Evolutionary conservation across 2,888 invertebrate species (phyloP).

Genomic region (Rhingia rostrata): DNA sequence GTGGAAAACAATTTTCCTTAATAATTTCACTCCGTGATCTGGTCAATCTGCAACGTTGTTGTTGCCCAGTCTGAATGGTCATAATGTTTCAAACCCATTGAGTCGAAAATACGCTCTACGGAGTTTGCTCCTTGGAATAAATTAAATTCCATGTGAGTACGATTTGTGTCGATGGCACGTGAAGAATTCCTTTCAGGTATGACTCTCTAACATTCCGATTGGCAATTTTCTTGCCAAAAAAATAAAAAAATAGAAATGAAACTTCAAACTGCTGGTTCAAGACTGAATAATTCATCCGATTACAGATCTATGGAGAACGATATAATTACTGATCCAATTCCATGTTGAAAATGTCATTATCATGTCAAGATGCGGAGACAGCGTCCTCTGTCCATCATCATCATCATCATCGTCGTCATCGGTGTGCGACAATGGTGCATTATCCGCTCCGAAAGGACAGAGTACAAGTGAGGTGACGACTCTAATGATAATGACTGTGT

Average conservation of each 20-base stretch:
- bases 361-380: conserved; percentile 68
- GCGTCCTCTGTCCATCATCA: conserved; percentile 61
- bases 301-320: conserved; percentile 50
- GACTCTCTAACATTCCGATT: conserved; percentile 57
- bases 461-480: conserved; percentile 58
- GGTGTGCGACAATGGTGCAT: conserved; percentile 55
- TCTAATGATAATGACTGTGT: conserved; percentile 71
- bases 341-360: conserved; percentile 75
- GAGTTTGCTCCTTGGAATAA: conserved; percentile 45
- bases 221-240: conserved; percentile 53
- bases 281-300: conserved; percentile 71
- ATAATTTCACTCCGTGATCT: conserved; percentile 38
- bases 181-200: conserved; percentile 61
- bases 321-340: conserved; percentile 75
- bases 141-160: conserved; percentile 60
- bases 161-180: conserved; percentile 57
- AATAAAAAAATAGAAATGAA: conserved; percentile 6
- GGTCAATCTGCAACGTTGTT: background rate
- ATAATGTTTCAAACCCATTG: conserved; percentile 48
- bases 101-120: conserved; percentile 31
- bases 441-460: conserved; percentile 48
- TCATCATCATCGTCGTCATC: conserved; percentile 26
- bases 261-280: conserved; percentile 8
- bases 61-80: conserved; percentile 24
- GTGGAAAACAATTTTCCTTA: conserved; percentile 38